phyloP scores from a whole-genome alignment of 2,888 invertebrate species.

The Andrena hattorfiana region DNA sequence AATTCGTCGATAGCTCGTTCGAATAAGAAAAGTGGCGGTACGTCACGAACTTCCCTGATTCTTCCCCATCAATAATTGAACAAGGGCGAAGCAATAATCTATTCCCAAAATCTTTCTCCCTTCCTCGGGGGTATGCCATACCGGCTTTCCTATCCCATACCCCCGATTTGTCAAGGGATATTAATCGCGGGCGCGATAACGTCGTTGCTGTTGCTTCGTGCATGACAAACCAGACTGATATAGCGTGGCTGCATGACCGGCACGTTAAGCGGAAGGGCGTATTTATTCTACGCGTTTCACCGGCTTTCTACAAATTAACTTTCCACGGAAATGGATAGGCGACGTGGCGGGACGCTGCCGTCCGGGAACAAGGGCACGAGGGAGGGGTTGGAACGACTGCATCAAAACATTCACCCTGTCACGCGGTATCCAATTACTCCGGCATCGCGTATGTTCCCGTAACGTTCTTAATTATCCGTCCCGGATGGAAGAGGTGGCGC shows the following conservation, averaged over 20 bases:
- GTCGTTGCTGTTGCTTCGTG: slow-evolving; percentile 75
- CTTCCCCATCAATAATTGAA: slow-evolving; percentile 18
- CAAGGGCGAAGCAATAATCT: slow-evolving; percentile 29
- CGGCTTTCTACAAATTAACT: slow-evolving; percentile 81
- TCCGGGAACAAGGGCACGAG: not conserved
- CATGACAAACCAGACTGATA: slow-evolving; percentile 81
- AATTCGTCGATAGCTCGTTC: not conserved
- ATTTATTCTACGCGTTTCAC: slow-evolving; percentile 78
- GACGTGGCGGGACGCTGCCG: slow-evolving; percentile 15
- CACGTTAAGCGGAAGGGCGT: slow-evolving; percentile 77
- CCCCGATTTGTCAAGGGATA: slow-evolving; percentile 71
- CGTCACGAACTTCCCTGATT: slow-evolving; percentile 14
- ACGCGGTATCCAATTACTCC: slow-evolving; percentile 65
- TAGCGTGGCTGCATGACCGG: slow-evolving; percentile 62
- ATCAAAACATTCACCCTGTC: slow-evolving; percentile 61
- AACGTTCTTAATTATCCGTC: slow-evolving; percentile 66
- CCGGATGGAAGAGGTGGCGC: slow-evolving; percentile 23
- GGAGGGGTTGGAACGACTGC: slow-evolving; percentile 17
- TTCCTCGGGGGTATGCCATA: slow-evolving; percentile 2
- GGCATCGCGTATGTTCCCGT: slow-evolving; percentile 64
- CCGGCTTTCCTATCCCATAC: slow-evolving; percentile 44
- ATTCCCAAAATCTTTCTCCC: not conserved
- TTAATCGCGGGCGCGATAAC: slow-evolving; percentile 76
- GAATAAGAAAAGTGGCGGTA: not conserved
- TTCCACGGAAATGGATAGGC: slow-evolving; percentile 72